phyloP scores from a whole-genome alignment of 1,140 invertebrate species.

The Tetramorium simillimum region DNA sequence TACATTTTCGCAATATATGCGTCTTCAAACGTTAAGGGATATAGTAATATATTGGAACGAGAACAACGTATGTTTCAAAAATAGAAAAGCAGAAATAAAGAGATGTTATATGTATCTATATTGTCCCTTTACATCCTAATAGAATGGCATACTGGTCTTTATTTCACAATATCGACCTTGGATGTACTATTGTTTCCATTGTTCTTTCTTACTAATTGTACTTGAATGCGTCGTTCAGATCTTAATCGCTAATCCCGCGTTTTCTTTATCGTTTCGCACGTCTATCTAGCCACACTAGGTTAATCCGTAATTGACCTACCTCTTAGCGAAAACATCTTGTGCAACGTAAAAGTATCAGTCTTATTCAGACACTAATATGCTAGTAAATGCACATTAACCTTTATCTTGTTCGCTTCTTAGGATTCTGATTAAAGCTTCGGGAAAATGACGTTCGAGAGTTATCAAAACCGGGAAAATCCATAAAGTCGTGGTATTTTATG shows the following conservation, averaged over 20 bases:
- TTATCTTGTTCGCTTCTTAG: slow-evolving; percentile 13
- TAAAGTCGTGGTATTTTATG: slow-evolving; percentile 12
- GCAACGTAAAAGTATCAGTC: not conserved
- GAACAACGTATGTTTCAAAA: not conserved
- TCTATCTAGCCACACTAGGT: slow-evolving; percentile 19
- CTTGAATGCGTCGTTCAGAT: not conserved
- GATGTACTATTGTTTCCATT: not conserved
- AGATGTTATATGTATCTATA: not conserved
- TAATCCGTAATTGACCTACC: slow-evolving; percentile 45
- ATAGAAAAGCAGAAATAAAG: not conserved
- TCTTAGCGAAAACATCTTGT: slow-evolving; percentile 9
- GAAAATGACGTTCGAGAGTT: not conserved
- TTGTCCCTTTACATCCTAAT: not conserved
- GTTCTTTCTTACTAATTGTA: not conserved
- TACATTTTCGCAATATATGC: not conserved
- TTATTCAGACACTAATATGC: not conserved
- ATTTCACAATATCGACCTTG: not conserved
- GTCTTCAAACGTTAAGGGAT: not conserved
- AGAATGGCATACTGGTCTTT: not conserved
- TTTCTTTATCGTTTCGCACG: slow-evolving; percentile 4
- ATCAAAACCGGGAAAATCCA: slow-evolving; percentile 11
- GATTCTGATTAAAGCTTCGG: slow-evolving; percentile 3
- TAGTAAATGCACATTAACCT: slow-evolving; percentile 26
- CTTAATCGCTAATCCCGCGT: not conserved
- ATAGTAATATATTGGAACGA: not conserved